Evolutionary conservation across 2,888 invertebrate species (phyloP), one percentile per base, ranked within the genome.

Genomic region (Neoaliturus tenellus): DNA sequence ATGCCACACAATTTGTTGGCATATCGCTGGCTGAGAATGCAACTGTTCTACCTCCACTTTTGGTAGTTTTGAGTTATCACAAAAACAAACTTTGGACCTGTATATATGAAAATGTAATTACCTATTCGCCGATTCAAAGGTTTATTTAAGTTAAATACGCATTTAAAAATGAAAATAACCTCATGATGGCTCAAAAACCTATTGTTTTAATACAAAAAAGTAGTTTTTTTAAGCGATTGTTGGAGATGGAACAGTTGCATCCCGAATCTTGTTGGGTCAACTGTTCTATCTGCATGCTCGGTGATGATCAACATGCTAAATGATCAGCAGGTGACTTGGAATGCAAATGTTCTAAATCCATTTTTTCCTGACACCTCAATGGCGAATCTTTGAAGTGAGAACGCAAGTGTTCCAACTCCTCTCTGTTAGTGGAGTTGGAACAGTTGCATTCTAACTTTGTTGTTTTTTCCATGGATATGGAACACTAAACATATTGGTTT

Each of bases 401-500:
- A 28, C 31, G 69, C 69, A 69, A 69, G 69, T 69, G 69, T 69
- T 62, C 69, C 69, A 69, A 69, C 69, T 69, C 69, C 28, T 14
- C 69, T 69, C 31, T 69, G 31, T 69, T 69, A 31, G 69, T 69
- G 25, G 25, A 69, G 69, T 31, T 69, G 69, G 31, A 69, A 69
- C 69, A 69, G 69, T 69, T 31, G 20, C 31, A 69, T 69, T 69
- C 33, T 20, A 67, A 67, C 14, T 67, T 69, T 28, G 2, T 1
- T 69, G 28, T 69, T 69, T 69, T 69, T 69, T 69, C n/a, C 69
- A 31, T 69, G 69, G 69, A 31, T 28, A 69, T 28, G 14, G 69
- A 69, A 69, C 69, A 69, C 69, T 69, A 69, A 69, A 69, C 69
- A 69, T 17, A 69, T 69, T 69, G 69, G 69, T 69, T 69, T 69